Evolutionary conservation across 2,888 invertebrate species (phyloP), one percentile per base, ranked within the genome.

Genomic region (Dolichopus griseipennis): DNA sequence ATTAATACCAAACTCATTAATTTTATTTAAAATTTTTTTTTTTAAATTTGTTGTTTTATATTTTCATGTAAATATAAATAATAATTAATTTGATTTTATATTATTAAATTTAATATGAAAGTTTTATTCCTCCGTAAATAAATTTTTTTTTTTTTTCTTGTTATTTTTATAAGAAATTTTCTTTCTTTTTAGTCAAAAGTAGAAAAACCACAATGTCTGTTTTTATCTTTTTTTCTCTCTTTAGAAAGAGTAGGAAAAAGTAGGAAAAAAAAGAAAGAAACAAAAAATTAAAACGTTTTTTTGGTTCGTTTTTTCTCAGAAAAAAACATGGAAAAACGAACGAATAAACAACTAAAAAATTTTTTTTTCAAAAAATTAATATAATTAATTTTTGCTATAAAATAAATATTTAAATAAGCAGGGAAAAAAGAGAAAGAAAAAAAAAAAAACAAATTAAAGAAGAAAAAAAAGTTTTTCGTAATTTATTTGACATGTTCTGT

Each of bases 351-450:
- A 52, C 37, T 37, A 37, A 37, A 37, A 27, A 37, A 37, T 37
- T 37, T 37, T 37, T 9, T n/a, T n/a, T n/a, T n/a, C n/a, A n/a
- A 52, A 52, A 52, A 41, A 52, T 52, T 52, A 52, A 52, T 52
- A 52, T 52, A 52, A 52, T 52, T 52, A 52, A 52, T 52, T 52
- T 52, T 52, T 52, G 52, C 52, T 52, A 52, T 18, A 18, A 52
- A 52, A 52, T 52, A 52, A 52, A 52, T 52, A 52, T 52, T 52
- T 52, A 52, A 52, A 52, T 52, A 52, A 52, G 52, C 52, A 52
- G 15, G 18, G 52, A 52, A 37, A 52, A 52, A 18, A 12, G 2
- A 52, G 8, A 37, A 27, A 5, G 5, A 27, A 27, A 27, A 2
- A 27, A 27, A 27, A 27, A 27, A 27, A 27, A 27, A 27, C 5